Evolutionary conservation across 1,140 invertebrate genomes (phyloP), one percentile per base, ranked within the genome.

Genomic region (Gonioctena quinquepunctata): DNA sequence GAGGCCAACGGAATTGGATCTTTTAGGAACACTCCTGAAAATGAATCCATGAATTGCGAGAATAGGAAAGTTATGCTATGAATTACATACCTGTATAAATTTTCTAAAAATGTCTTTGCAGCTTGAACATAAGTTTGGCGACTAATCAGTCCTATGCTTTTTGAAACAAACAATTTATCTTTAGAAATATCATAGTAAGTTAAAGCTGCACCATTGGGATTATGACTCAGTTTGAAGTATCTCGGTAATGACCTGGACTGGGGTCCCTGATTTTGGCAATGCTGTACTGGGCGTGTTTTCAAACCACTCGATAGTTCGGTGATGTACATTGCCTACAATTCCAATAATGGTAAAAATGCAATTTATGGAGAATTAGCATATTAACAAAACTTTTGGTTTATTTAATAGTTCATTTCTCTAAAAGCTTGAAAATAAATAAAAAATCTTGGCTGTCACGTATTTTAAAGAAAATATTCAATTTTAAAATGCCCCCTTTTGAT

Each of bases 151-250:
- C 92, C 92, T 82, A 99, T 96, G 85, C 93, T 95, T 89, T 99
- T 99, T 73, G 94, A 94, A 76, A 97, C 96, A 87, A 92, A 95
- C 70, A 99, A 87, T 84, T 93, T 93, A 85, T 98, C 96, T 87
- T 95, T 95, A 81, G 90, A 90, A 76, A 94, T 92, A 85, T 98
- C 96, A 84, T 97, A 99, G 78, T 95, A 96, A 77, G 89, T 93
- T 78, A 92, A 87, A 69, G 91, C 90, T 69, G 91, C 91, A 27
- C 91, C 90, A 68, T 89, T 89, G 42, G 89, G 89, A 74, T 87
- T 89, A 79, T 91, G 93, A 16, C 92, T 90, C 64, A 96, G 86
- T 85, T 96, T 95, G 78, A 96, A 96, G 80, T 95, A 94, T 69
- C 94, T 87, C 3, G 94, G 94, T 67, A 96, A 85, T 2, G 94